Evolutionary conservation across 2,888 invertebrate species (phyloP).

Genomic region (Cloeon dipterum): DNA sequence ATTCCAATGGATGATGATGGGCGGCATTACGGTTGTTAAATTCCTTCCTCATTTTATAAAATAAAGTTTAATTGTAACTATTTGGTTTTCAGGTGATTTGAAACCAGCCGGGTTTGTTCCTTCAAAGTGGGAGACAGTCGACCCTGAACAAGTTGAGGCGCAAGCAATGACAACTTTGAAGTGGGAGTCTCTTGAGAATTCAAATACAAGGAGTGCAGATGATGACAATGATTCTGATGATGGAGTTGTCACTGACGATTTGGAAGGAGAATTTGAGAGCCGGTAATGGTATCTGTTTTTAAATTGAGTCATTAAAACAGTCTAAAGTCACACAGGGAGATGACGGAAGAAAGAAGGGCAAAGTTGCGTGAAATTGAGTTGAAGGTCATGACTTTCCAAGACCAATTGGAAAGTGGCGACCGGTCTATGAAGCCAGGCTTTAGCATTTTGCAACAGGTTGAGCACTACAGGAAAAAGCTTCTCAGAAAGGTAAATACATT

Average conservation of each 20-base stretch:
- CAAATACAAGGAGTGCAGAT: constrained; percentile 19
- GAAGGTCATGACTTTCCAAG: constrained; percentile 85
- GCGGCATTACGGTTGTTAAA: not conserved
- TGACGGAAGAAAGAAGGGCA: constrained; percentile 43
- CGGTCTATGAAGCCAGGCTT: constrained; percentile 47
- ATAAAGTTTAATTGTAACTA: not conserved
- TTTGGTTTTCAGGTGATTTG: constrained; percentile 7
- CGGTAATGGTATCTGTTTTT: constrained; percentile 1
- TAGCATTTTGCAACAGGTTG: constrained; percentile 59
- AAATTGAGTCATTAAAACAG: not conserved
- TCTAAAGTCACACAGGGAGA: constrained; percentile 19
- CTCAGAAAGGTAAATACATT: constrained; percentile 56
- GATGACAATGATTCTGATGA: constrained; percentile 18
- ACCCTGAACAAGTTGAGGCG: constrained; percentile 59
- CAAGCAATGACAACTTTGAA: constrained; percentile 72
- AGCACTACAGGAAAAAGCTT: constrained; percentile 73
- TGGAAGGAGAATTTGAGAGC: constrained; percentile 6
- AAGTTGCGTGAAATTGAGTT: constrained; percentile 82
- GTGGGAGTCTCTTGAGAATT: constrained; percentile 55
- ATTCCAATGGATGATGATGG: constrained; percentile 32
- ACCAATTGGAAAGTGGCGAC: constrained; percentile 77
- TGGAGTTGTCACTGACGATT: constrained; percentile 16
- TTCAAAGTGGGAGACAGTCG: constrained; percentile 92
- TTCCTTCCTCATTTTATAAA: not conserved
- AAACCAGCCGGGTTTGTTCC: constrained; percentile 54